Evolutionary conservation across 2,888 invertebrate genomes (phyloP).

Genomic region (Athripsodes cinereus): DNA sequence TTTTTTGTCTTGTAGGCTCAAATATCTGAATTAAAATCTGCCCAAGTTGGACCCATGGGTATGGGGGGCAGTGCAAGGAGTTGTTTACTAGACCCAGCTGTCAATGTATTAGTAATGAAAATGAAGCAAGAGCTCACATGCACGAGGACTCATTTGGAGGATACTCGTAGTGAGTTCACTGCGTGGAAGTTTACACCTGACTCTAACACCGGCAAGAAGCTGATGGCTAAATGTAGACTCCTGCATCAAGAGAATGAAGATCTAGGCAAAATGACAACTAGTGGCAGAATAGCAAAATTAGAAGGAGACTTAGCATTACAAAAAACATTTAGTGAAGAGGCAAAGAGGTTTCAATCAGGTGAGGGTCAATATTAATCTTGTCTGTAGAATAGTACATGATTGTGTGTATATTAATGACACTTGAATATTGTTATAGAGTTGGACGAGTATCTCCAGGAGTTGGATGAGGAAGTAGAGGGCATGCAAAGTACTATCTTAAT

Average conservation of each 20-base stretch:
- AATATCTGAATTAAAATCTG: conserved; percentile 87
- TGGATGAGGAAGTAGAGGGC: conserved; percentile 96
- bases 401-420: neutral
- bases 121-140: conserved; percentile 85
- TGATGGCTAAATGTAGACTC: conserved; percentile 95
- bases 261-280: conserved; percentile 90
- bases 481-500: conserved; percentile 97
- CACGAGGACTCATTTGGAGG: conserved; percentile 86
- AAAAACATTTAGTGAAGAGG: conserved; percentile 93
- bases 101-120: conserved; percentile 87
- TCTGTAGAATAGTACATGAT: neutral
- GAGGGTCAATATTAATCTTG: neutral
- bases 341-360: conserved; percentile 95
- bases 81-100: conserved; percentile 84
- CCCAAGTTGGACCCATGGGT: conserved; percentile 71
- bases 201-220: conserved; percentile 93
- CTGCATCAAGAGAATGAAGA: conserved; percentile 97
- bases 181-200: conserved; percentile 99
- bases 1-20: conserved; percentile 60
- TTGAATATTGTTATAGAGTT: conserved; percentile 56
- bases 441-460: conserved; percentile 90
- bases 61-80: conserved; percentile 68
- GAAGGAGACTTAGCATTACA: conserved; percentile 94
- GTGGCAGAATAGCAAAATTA: conserved; percentile 89
- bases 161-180: conserved; percentile 94